phyloP scores from a whole-genome alignment of 2,888 invertebrate genomes.

The Xestoiulus laeticollis region DNA sequence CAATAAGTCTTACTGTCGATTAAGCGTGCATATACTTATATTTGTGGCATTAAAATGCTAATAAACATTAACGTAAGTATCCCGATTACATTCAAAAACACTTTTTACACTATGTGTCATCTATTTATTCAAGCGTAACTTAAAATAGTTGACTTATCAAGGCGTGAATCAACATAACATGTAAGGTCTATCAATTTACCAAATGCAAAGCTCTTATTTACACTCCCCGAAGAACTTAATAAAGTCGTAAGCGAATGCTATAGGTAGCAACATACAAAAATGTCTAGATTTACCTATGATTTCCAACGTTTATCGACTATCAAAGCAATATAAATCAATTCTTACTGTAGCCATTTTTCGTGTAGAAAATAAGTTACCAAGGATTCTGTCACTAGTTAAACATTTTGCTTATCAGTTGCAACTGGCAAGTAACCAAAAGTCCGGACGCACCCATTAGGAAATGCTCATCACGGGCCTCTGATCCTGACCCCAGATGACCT shows the following conservation, averaged over 20 bases:
- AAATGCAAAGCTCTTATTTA: neutral
- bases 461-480: neutral
- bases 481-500: slow-evolving; percentile 26
- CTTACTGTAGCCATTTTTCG: neutral
- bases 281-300: neutral
- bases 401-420: neutral
- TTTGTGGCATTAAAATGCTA: too few species aligned
- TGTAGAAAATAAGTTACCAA: neutral
- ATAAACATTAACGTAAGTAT: too few species aligned
- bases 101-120: too few species aligned
- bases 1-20: too few species aligned
- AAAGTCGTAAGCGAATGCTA: too few species aligned
- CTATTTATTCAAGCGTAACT: too few species aligned
- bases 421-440: neutral
- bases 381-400: neutral
- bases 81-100: too few species aligned
- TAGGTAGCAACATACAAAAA: neutral
- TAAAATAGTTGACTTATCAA: too few species aligned
- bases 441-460: neutral
- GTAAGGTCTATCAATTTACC: neutral
- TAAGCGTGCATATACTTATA: too few species aligned
- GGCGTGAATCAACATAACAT: too few species aligned
- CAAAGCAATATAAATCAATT: neutral
- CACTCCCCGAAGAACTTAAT: neutral
- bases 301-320: neutral